Evolutionary conservation across 2,113 vertebrate species (phyloP).

Genomic region (Propithecus coquereli): DNA sequence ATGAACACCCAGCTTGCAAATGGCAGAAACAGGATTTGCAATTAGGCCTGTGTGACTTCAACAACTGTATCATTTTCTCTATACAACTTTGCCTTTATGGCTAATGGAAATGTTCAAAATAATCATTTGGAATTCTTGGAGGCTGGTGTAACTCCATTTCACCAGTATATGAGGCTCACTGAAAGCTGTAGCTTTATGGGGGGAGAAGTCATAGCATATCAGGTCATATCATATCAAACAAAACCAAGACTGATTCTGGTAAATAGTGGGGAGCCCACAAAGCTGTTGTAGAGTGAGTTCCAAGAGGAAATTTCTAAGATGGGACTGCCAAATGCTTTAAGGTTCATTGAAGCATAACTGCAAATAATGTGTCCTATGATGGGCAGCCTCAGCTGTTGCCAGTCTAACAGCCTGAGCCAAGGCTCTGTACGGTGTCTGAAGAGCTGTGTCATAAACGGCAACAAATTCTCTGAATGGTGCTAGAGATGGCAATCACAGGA

Average conservation of each 20-base stretch:
- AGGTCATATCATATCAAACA: background rate
- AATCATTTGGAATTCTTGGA: background rate
- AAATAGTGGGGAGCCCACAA: background rate
- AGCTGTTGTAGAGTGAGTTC: background rate
- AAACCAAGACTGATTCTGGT: background rate
- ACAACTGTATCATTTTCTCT: slow-evolving; percentile 18
- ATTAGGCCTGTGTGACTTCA: slow-evolving; percentile 28
- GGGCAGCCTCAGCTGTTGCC: background rate
- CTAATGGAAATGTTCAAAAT: slow-evolving; percentile 44
- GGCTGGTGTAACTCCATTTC: background rate
- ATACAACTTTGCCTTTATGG: background rate
- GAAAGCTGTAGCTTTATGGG: background rate
- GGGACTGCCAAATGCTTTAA: background rate
- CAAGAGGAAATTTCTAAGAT: slow-evolving; percentile 29
- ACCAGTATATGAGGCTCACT: background rate
- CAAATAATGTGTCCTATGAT: background rate
- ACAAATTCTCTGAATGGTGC: background rate
- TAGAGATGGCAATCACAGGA: background rate
- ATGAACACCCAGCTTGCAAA: slow-evolving; percentile 45
- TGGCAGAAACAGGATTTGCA: slow-evolving; percentile 30
- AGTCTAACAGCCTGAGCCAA: background rate
- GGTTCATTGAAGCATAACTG: slow-evolving; percentile 13
- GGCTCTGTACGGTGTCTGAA: background rate
- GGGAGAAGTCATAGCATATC: background rate
- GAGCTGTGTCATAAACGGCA: background rate